Base-by-base conservation (phyloP, 1,140 invertebrate species). In the Rhysida immarginata region DNA sequence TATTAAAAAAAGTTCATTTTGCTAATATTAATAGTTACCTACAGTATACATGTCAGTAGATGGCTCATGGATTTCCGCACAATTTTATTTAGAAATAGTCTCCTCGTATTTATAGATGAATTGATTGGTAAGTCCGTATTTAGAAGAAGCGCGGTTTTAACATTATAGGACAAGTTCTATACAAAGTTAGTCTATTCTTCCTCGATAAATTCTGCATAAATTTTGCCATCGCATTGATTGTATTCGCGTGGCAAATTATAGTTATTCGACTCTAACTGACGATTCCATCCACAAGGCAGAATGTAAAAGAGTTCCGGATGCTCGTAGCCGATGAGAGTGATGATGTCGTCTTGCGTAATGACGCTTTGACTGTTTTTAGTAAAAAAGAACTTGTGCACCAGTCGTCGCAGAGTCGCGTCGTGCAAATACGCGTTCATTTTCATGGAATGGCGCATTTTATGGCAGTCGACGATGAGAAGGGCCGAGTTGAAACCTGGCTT, bases 231-330 rank as follows among this genome's bases (percentile, higher is more conserved):
- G 27, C 51, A 55, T 14, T 58, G 20, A 21, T 60, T 29, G 21
- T 59, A 49, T 23, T 41, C 45, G 21, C 41, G 55, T 13, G 54
- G 26, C 18, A 57, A 29, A 49, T 26, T 57, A 25, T 14, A 24
- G 18, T 35, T 16, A 24, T 25, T 58, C 16, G 1, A 48, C 1
- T 48, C 45, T 48, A 48, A 23, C 23, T 60, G 59, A 1, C 62
- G 25, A 46, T 62, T 62, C 61, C 61, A 62, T 29, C 57, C 53
- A 26, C 61, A 62, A 2, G 57, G 60, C 13, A 62, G n/a, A 11
- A 44, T 56, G 54, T 59, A 59, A 43, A 62, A 61, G 1, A 62
- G 26, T 48, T 56, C 53, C 23, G 58, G 53, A 23, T 27, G 26
- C 26, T 62, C 59, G 5, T 26, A 44, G 2, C 52, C 61, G 24